Evolutionary conservation across 2,888 invertebrate genomes (phyloP), one percentile per base, ranked within the genome.

Genomic region (Perithous albicinctus): DNA sequence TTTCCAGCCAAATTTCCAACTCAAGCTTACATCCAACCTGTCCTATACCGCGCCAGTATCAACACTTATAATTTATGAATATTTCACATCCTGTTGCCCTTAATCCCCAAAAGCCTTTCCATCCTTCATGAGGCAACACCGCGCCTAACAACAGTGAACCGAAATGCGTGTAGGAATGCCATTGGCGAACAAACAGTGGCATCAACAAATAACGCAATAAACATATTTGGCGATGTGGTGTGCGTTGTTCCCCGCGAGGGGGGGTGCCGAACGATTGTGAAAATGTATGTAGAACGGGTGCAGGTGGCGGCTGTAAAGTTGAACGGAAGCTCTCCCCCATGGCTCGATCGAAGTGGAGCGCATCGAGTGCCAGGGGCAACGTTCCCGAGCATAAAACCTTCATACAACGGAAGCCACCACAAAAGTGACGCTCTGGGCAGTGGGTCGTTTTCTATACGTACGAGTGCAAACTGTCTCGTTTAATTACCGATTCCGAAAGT

Each of bases 401-500:
- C 86, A 88, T 84, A 80, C 84, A n/a, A 82, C 72, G 78, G 72
- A 78, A 87, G 82, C 81, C 84, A 84, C 77, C 80, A 69, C 83
- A 32, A 23, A 46, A 75, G 66, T 56, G 32, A 29, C 43, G 26
- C 59, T 73, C 41, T 32, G 59, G 61, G 8, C 46, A 67, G 43
- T 54, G 41, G 38, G 18, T 54, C 61, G 59, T 18, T 46, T n/a
- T 48, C 29, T 32, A 32, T 15, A 38, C 32, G 48, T 15, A 38
- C 32, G 48, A 66, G 51, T 69, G 51, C 32, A 64, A 86, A 84
- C 81, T 83, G 83, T 85, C 81, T 73, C 85, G 87, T 88, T 89
- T 89, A 89, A 89, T 89, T 89, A 89, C 88, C 80, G 82, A 88
- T 89, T 88, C 87, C 84, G 85, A 86, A 85, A 84, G n/a, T 75